A percentile compares a stretch with the other conserved stretches of the same genome.
phyloP scores from a whole-genome alignment of 2,113 vertebrate genomes.

The Odobenus rosmarus region DNA sequence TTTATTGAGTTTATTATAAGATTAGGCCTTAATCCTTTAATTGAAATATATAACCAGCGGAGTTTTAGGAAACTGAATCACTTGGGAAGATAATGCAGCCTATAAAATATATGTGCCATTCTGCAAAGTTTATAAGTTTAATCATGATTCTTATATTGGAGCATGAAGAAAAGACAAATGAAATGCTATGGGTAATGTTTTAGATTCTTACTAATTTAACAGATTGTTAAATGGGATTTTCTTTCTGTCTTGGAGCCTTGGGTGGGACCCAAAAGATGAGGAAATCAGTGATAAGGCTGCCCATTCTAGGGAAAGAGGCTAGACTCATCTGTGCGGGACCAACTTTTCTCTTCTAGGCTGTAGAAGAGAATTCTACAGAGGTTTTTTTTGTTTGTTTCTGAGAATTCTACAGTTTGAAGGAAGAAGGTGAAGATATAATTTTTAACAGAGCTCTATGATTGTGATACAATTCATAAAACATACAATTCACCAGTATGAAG shows the following conservation, averaged over 20 bases:
- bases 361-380: neutral
- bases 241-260: slow-evolving; percentile 20
- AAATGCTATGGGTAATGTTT: neutral
- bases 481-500: neutral
- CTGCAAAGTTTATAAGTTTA: slow-evolving; percentile 54
- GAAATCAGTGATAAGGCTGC: neutral
- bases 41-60: slow-evolving; percentile 30
- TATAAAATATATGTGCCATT: slow-evolving; percentile 40
- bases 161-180: slow-evolving; percentile 50
- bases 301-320: neutral
- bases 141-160: slow-evolving; percentile 45
- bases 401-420: neutral
- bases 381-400: neutral
- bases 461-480: neutral
- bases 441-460: neutral
- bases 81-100: neutral
- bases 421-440: neutral
- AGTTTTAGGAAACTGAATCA: neutral
- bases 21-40: slow-evolving; percentile 47
- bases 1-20: slow-evolving; percentile 53
- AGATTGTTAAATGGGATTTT: slow-evolving; percentile 18
- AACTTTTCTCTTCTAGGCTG: neutral
- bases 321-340: neutral
- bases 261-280: neutral
- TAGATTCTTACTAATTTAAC: slow-evolving; percentile 19